Conservation (phyloP, 1,140 invertebrate genomes). For the Drosophila orosa region DNA sequence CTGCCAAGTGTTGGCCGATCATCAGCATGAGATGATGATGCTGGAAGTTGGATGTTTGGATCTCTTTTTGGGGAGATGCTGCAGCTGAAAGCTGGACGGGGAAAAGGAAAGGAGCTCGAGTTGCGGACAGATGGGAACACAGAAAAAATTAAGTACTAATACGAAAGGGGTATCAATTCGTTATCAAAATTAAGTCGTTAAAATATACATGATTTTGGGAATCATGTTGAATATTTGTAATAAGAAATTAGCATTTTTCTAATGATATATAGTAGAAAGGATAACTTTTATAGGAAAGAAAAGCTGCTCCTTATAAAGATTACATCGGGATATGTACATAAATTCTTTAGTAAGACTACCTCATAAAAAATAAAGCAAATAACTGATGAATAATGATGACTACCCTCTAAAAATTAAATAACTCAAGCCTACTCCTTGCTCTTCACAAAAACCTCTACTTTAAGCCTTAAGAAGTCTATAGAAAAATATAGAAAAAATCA, state of each 20-base stretch:
- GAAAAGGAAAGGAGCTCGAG: conserved; percentile 5
- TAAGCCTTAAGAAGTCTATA: background rate
- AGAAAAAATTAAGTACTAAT: background rate
- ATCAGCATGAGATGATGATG: conserved; percentile 45
- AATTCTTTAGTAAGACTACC: no score
- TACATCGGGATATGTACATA: background rate
- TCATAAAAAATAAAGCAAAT: background rate
- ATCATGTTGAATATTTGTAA: background rate
- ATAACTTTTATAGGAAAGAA: background rate
- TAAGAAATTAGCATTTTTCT: background rate
- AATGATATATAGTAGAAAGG: no score
- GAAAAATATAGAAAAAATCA: background rate
- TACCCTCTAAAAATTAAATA: background rate
- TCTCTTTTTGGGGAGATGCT: conserved; percentile 11
- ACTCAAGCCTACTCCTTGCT: background rate
- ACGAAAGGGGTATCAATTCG: background rate
- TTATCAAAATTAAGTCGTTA: background rate
- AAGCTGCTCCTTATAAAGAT: background rate
- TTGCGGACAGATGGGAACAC: conserved; percentile 11
- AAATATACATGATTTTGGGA: background rate
- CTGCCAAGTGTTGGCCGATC: conserved; percentile 79
- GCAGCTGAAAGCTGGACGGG: background rate
- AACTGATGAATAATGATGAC: background rate
- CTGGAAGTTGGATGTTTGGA: conserved; percentile 20
- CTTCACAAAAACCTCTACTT: background rate